Base-by-base conservation (phyloP, 2,888 invertebrate genomes). In the Eupithecia inturbata region DNA sequence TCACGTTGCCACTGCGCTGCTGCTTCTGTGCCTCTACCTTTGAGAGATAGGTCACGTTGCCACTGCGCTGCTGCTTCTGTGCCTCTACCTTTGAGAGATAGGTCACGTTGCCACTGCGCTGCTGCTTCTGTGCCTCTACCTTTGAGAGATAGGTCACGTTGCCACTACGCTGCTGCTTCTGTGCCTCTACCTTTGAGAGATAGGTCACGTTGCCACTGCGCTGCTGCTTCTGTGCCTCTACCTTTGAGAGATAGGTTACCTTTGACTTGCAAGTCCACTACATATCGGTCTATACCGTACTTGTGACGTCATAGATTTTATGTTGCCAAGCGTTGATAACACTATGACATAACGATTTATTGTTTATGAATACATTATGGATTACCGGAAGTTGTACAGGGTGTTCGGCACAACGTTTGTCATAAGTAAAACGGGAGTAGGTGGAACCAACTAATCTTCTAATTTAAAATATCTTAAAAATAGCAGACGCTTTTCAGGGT, bases 111-210 rank as follows among this genome's bases (percentile, higher is more conserved):
- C n/a, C 39, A n/a, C 45, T 19, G 19, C 45, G 22, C 53, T 60
- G 19, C 36, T 31, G 62, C 31, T 31, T 31, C 62, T 60, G 4
- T 60, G 26, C 28, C 60, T 28, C 62, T 31, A 31, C 62, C 78
- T 78, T 79, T 77, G 77, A 75, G 71, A 77, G 81, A 78, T 75
- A 62, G 71, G 74, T 73, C 80, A n/a, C n/a, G n/a, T n/a, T n/a
- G n/a, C n/a, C 39, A n/a, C 45, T 19, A 7, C 45, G 22, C 53
- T 60, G 19, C 36, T 31, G 62, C 31, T 31, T 31, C 62, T 60
- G 4, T 60, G 26, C 28, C 60, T 28, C 62, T 31, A 31, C 62
- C 78, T 78, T 79, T 77, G 77, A 75, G 71, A 77, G 81, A 78
- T 75, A 62, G 71, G 74, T 73, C 80, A n/a, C n/a, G n/a, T n/a